phyloP scores from a whole-genome alignment of 2,888 invertebrate species.

The Epinotia nisella region DNA sequence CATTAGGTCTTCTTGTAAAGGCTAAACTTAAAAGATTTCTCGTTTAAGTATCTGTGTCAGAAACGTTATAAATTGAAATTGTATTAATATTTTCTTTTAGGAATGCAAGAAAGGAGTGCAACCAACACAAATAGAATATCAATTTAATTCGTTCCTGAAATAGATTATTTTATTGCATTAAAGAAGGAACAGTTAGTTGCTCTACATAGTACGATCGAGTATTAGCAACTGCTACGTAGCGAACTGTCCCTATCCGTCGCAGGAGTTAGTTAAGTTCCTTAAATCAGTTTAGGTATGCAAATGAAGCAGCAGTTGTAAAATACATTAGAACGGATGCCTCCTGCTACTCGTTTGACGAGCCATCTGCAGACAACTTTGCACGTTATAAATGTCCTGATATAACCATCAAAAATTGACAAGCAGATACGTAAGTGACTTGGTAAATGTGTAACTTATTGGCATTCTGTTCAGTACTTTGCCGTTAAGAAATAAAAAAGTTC shows the following conservation, averaged over 20 bases:
- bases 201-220: background rate
- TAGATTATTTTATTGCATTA: too few relatives aligned
- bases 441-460: background rate
- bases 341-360: slow-evolving; percentile 5
- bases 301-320: slow-evolving; percentile 27
- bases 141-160: too few relatives aligned
- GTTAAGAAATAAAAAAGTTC: background rate
- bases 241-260: background rate
- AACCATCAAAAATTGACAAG: background rate
- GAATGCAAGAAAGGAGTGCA: too few relatives aligned
- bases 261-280: slow-evolving; percentile 2
- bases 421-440: background rate
- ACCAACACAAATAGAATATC: too few relatives aligned
- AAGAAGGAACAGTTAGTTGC: too few relatives aligned
- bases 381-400: background rate
- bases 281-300: slow-evolving; percentile 16
- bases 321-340: slow-evolving; percentile 8
- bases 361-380: slow-evolving; percentile 6
- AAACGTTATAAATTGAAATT: too few relatives aligned
- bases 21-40: too few relatives aligned
- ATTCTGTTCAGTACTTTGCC: background rate
- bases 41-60: too few relatives aligned
- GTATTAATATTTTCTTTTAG: too few relatives aligned
- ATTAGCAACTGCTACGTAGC: background rate
- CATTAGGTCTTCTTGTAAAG: too few relatives aligned